phyloP scores from a whole-genome alignment of 2,888 invertebrate genomes.

The Miltochrista miniata region DNA sequence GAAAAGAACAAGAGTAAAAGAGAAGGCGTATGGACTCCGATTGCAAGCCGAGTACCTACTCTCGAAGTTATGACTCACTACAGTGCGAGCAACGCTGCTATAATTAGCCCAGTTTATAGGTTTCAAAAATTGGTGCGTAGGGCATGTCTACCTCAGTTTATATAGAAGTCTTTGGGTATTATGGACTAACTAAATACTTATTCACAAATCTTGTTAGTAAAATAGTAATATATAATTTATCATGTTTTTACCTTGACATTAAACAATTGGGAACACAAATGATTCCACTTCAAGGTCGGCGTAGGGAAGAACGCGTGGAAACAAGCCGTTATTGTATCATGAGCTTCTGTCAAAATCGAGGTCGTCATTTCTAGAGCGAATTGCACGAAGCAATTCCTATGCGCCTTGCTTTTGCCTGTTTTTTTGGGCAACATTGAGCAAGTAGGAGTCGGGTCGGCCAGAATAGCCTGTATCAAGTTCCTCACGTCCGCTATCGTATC shows the following conservation, averaged over 20 bases:
- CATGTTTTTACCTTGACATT: slow-evolving; percentile 83
- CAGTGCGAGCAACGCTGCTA: no score
- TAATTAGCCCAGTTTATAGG: no score
- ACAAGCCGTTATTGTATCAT: slow-evolving; percentile 94
- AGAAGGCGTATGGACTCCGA: no score
- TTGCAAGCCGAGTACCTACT: no score
- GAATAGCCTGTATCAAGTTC: slow-evolving; percentile 90
- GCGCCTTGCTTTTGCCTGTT: slow-evolving; percentile 68
- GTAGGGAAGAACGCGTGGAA: slow-evolving; percentile 99
- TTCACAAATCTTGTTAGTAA: neutral
- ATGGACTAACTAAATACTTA: no score
- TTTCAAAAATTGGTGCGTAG: no score
- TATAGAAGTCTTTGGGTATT: no score
- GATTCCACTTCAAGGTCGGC: slow-evolving; percentile 95
- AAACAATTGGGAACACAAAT: slow-evolving; percentile 92
- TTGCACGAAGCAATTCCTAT: slow-evolving; percentile 69
- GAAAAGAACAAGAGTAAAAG: no score
- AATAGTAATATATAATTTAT: slow-evolving; percentile 4
- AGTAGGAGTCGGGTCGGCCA: slow-evolving; percentile 86
- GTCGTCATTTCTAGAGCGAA: slow-evolving; percentile 85
- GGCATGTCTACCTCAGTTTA: no score
- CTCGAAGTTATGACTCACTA: no score
- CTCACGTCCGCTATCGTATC: slow-evolving; percentile 94
- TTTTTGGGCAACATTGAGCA: slow-evolving; percentile 63
- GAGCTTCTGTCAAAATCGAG: slow-evolving; percentile 94